Evolutionary conservation across 2,797 vertebrate genomes (phyloP), one percentile per base, ranked within the genome.

Genomic region (Coreius guichenoti): DNA sequence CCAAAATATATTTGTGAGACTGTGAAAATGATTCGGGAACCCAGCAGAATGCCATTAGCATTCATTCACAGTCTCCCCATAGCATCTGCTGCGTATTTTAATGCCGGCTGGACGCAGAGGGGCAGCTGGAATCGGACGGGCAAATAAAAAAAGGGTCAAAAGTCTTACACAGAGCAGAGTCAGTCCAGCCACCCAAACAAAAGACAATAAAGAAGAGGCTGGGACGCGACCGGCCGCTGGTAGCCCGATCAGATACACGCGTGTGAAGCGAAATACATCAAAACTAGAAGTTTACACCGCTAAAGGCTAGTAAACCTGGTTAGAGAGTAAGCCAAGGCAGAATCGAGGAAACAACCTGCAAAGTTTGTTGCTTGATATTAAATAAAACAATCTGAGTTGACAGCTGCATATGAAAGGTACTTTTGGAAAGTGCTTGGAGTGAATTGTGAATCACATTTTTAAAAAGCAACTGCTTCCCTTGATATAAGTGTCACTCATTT

Each of bases 131-230:
- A 94, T 93, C 87, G 93, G 94, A 94, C 92, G 89, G 91, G 89
- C 88, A 93, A 92, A 95, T 94, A 93, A 94, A 84, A 87, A 94
- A 93, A 94, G 92, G 95, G 95, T 96, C 95, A 96, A 94, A 95
- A 95, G 95, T 95, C 93, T 94, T 89, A 86, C 90, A 86, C 72
- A 58, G 92, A 91, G 93, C 88, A 88, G 91, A 84, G 87, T 87
- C 90, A 93, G 92, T 91, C 92, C 88, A 92, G 89, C 91, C 93
- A 92, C 92, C 90, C 88, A 92, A 91, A 96, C 95, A 95, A 95
- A 94, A 92, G 94, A 94, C 91, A 92, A 95, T 94, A 93, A 94
- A 94, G 92, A 92, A 93, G 89, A 93, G 92, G 92, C 92, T 92
- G 80, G n/a, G 86, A 84, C 43, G 33, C 29, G 1, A 85, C 56